Percentiles rank a stretch among this genome's conserved stretches.
phyloP scores from a whole-genome alignment of 2,797 vertebrate genomes.

The Lagorchestes hirsutus region DNA sequence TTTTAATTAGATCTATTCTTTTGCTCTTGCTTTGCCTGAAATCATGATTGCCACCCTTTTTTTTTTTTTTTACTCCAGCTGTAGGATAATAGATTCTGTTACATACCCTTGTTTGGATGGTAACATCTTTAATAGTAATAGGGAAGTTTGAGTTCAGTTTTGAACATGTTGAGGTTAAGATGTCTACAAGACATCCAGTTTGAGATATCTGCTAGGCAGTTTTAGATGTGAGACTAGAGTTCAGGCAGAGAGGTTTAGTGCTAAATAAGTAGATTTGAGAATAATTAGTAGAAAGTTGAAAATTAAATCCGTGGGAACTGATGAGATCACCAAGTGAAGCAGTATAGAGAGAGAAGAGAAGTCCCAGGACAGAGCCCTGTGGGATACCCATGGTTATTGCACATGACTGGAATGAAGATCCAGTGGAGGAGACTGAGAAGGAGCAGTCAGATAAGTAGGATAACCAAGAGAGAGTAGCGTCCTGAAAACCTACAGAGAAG shows the following conservation, averaged over 20 bases:
- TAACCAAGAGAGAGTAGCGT: background rate
- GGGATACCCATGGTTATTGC: background rate
- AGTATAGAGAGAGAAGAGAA: background rate
- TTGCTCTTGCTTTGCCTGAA: background rate
- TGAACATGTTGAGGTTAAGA: no score
- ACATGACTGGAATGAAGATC: background rate
- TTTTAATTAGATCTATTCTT: background rate
- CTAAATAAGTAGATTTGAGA: background rate
- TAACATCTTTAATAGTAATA: background rate
- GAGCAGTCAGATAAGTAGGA: background rate
- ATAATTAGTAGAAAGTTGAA: background rate
- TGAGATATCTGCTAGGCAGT: background rate
- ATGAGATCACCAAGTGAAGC: background rate
- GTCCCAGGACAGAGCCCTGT: background rate
- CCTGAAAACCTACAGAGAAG: background rate
- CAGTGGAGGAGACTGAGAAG: background rate
- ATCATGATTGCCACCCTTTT: background rate
- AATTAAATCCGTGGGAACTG: background rate
- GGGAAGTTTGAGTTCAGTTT: no score
- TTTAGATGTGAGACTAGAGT: background rate
- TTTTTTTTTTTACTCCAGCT: background rate
- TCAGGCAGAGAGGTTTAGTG: background rate
- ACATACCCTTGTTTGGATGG: background rate
- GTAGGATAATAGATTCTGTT: background rate
- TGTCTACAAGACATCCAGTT: no score